A percentile compares a stretch with the other conserved stretches of the same genome.
Evolutionary conservation across 1,140 invertebrate genomes (phyloP).

Genomic region (Drosophila teissieri): DNA sequence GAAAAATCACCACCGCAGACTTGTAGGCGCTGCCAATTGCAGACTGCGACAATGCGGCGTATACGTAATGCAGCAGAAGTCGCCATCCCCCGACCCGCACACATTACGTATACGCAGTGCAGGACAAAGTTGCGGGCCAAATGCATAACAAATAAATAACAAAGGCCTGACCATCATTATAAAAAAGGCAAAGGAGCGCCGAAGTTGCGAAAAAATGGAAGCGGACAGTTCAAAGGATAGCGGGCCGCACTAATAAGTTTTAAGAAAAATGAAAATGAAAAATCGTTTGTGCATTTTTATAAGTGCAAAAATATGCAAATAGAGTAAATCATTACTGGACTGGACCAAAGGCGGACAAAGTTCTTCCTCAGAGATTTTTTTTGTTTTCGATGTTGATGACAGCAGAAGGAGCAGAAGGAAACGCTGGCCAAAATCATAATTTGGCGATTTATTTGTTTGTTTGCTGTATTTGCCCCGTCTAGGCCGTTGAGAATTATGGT

Average conservation of each 20-base stretch:
- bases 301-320: slow-evolving; percentile 83
- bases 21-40: slow-evolving; percentile 78
- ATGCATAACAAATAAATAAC: slow-evolving; percentile 81
- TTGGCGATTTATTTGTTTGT: slow-evolving; percentile 82
- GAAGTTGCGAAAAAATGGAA: slow-evolving; percentile 16
- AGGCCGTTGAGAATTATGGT: slow-evolving; percentile 73
- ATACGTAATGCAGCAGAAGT: slow-evolving; percentile 53
- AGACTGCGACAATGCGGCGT: slow-evolving; percentile 69
- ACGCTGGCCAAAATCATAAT: slow-evolving; percentile 68
- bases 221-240: slow-evolving; percentile 51
- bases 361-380: slow-evolving; percentile 43
- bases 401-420: slow-evolving; percentile 15
- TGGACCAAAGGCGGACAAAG: slow-evolving; percentile 76
- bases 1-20: slow-evolving; percentile 66
- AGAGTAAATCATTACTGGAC: slow-evolving; percentile 77
- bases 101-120: slow-evolving; percentile 63
- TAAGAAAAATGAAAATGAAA: slow-evolving; percentile 80
- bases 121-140: slow-evolving; percentile 36
- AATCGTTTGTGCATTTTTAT: slow-evolving; percentile 84
- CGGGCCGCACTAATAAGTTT: slow-evolving; percentile 78
- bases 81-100: slow-evolving; percentile 1
- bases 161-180: slow-evolving; percentile 63
- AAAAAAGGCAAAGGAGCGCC: slow-evolving; percentile 20
- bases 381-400: slow-evolving; percentile 31
- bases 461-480: slow-evolving; percentile 74